These are phyloP conservation scores for Tethea ocularis DNA, from an alignment of 2,888 invertebrate genomes.

Conservation along the genomic window DNA sequence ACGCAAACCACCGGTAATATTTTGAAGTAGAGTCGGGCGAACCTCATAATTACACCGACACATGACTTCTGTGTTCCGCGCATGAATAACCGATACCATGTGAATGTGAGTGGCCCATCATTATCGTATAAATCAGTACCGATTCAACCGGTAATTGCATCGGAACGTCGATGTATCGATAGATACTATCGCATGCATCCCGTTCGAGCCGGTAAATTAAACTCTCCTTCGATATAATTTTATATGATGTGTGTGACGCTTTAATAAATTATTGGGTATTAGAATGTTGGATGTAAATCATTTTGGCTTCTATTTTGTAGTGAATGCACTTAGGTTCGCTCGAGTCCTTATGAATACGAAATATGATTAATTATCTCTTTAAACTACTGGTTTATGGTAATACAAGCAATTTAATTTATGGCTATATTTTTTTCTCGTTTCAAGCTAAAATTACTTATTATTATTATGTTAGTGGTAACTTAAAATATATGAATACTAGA, in stretches of 20 bases:
- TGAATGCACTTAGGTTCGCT: slow-evolving; percentile 27
- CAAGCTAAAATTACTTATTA: no score
- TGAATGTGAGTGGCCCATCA: slow-evolving; percentile 51
- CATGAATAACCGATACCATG: slow-evolving; percentile 29
- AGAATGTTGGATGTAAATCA: slow-evolving; percentile 47
- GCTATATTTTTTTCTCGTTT: neutral
- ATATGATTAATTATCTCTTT: neutral
- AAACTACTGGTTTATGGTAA: neutral
- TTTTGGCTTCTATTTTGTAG: slow-evolving; percentile 16
- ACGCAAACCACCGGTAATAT: slow-evolving; percentile 11
- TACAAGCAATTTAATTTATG: neutral
- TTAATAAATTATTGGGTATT: slow-evolving; percentile 56
- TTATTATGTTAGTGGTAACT: no score
- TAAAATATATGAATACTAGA: no score
- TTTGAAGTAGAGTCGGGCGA: slow-evolving; percentile 11
- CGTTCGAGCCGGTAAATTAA: slow-evolving; percentile 53
- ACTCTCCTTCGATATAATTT: slow-evolving; percentile 59
- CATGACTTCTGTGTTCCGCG: slow-evolving; percentile 51
- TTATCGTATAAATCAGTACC: slow-evolving; percentile 77
- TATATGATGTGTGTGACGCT: slow-evolving; percentile 63
- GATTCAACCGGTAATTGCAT: slow-evolving; percentile 65
- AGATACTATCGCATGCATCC: slow-evolving; percentile 42
- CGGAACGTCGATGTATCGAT: slow-evolving; percentile 57
- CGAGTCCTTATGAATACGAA: neutral
- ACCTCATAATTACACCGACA: slow-evolving; percentile 34